phyloP scores from a whole-genome alignment of 2,888 invertebrate species.

The Dicycla oo region DNA sequence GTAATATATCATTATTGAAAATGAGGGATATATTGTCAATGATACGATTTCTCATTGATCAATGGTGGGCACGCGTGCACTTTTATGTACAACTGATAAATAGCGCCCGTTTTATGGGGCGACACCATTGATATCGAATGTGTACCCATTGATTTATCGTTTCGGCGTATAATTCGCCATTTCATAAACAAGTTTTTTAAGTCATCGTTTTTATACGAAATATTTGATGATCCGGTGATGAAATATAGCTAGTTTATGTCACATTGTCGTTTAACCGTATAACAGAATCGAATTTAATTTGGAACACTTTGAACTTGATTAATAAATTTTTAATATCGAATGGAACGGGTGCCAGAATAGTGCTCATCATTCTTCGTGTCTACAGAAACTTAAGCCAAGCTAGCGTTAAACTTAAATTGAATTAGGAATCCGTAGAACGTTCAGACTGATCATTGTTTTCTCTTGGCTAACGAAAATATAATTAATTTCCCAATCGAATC shows the following conservation, averaged over 20 bases:
- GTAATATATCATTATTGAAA: constrained; percentile 82
- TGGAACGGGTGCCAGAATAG: constrained; percentile 51
- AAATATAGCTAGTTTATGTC: constrained; percentile 70
- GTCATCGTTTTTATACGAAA: constrained; percentile 70
- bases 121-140: constrained; percentile 81
- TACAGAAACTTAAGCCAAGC: constrained; percentile 28
- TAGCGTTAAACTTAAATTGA: constrained; percentile 46
- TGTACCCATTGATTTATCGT: constrained; percentile 84
- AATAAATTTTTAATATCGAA: constrained; percentile 47
- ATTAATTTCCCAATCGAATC: constrained; percentile 28
- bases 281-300: constrained; percentile 59
- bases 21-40: constrained; percentile 83
- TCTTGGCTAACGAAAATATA: constrained; percentile 25
- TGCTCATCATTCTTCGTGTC: constrained; percentile 29
- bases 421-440: constrained; percentile 19
- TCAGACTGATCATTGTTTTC: constrained; percentile 25
- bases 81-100: constrained; percentile 85
- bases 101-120: constrained; percentile 82
- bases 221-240: constrained; percentile 75
- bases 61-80: constrained; percentile 81
- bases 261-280: constrained; percentile 44
- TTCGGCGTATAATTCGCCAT: constrained; percentile 79
- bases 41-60: constrained; percentile 83
- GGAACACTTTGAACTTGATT: constrained; percentile 53
- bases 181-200: constrained; percentile 76